A percentile compares a stretch with the other conserved stretches of the same genome.
phyloP scores from a whole-genome alignment of 2,888 invertebrate species.

The Yponomeuta evonymella region DNA sequence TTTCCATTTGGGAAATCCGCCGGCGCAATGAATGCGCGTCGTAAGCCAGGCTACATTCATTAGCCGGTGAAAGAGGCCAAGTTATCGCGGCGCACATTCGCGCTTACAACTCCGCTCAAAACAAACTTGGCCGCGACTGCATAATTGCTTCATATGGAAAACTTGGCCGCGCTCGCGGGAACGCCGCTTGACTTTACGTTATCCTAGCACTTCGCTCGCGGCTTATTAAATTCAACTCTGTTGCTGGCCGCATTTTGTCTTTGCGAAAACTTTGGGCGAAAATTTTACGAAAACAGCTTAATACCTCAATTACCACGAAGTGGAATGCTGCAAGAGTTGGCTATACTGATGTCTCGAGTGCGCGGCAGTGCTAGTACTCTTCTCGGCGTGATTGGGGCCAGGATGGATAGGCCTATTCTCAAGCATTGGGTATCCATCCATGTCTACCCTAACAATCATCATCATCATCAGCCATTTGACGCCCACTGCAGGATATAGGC shows the following conservation, averaged over 20 bases:
- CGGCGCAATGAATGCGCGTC: neutral
- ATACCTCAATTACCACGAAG: neutral
- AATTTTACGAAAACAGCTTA: neutral
- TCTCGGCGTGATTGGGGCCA: no score
- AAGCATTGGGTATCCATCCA: no score
- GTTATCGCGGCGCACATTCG: slow-evolving; percentile 28
- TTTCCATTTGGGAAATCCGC: neutral
- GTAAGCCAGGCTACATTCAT: slow-evolving; percentile 23
- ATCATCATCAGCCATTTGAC: no score
- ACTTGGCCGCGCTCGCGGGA: slow-evolving; percentile 26
- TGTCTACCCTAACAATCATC: no score
- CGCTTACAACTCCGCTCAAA: slow-evolving; percentile 17
- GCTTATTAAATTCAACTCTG: neutral
- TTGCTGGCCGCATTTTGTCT: neutral
- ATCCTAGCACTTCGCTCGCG: neutral
- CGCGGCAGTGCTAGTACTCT: no score
- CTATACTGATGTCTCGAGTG: no score
- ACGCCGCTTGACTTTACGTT: neutral
- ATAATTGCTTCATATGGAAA: slow-evolving; percentile 38
- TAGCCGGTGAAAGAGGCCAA: slow-evolving; percentile 31
- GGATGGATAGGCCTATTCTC: no score
- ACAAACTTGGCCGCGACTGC: slow-evolving; percentile 29
- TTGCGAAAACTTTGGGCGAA: neutral
- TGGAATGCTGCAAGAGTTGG: no score
- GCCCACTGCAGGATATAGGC: no score